Evolutionary conservation across 1,140 invertebrate genomes (phyloP), one percentile per base, ranked within the genome.

Genomic region (Contarinia nasturtii): DNA sequence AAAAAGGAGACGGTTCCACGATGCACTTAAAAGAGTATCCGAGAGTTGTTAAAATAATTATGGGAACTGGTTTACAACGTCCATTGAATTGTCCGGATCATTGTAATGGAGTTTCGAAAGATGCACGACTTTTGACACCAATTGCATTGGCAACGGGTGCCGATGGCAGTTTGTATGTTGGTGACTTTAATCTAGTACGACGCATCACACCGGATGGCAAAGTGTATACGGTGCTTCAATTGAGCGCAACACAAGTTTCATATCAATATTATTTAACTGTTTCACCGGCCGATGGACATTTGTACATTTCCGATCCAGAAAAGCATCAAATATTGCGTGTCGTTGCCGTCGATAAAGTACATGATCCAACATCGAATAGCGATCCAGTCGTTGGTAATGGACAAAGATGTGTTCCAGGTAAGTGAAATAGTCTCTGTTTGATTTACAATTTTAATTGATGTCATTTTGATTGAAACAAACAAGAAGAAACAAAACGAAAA

Each of bases 251-350:
- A 0, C 87, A 91, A 72, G 86, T 92, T 2, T 86, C 88, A 19
- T 92, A 94, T 65, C 84, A 94, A 60, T 96, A 96, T 57, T 93
- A 92, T 64, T 72, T 98, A 54, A 88, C 87, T 27, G 82, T 96
- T 34, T 95, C 90, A 14, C 92, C 92, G 36, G 87, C 90, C 7
- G 90, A 96, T 63, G 90, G 91, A 12, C 80, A 88, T 56, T 70
- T 98, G 12, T 98, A 96, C 63, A 84, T 98, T 52, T 94, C 90
- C n/a, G 89, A 93, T 63, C 86, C 89, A 1, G 89, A 93, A 58
- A 80, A 80, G 54, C 86, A 92, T 67, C 86, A 91, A 68, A 83
- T 90, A 48, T 61, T 87, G 45, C 73, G 77, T 54, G 76, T 86
- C 2, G 56, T 87, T 36, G 73, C 76, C 1, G 63, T 90, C 46